Percentiles rank a stretch among this genome's conserved stretches.
phyloP scores from a whole-genome alignment of 1,140 invertebrate species.

The Caenorhabditis inopinata region DNA sequence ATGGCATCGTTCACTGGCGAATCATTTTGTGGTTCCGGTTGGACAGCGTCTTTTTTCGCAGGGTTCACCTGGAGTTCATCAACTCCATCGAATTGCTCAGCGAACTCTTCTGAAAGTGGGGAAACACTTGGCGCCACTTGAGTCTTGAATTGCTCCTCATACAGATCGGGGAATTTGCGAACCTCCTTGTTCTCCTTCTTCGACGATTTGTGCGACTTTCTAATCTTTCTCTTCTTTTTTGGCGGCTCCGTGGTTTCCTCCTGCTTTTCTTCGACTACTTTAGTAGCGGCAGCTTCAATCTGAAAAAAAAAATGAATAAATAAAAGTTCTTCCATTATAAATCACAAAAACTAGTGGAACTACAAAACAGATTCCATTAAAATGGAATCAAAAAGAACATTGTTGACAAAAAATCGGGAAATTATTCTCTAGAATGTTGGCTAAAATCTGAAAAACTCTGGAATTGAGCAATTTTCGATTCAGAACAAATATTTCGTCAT shows the following conservation, averaged over 20 bases:
- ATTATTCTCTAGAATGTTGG: too few relatives aligned
- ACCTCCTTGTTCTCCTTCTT: slow-evolving; percentile 17
- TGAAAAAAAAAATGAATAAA: not conserved
- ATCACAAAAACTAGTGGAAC: too few relatives aligned
- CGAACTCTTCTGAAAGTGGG: slow-evolving; percentile 2
- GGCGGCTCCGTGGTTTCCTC: slow-evolving; percentile 6
- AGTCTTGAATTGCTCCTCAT: slow-evolving; percentile 7
- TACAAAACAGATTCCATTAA: too few relatives aligned
- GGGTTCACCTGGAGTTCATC: not conserved
- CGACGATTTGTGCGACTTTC: not conserved
- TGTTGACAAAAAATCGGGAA: too few relatives aligned
- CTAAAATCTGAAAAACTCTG: too few relatives aligned
- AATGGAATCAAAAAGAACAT: too few relatives aligned
- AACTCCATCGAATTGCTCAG: slow-evolving; percentile 30
- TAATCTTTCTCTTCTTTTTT: slow-evolving; percentile 15
- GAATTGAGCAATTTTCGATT: too few relatives aligned
- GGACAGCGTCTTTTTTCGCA: not conserved
- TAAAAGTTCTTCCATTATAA: too few relatives aligned
- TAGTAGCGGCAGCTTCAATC: not conserved
- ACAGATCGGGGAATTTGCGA: slow-evolving; percentile 3
- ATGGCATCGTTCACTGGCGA: slow-evolving; percentile 14
- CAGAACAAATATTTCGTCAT: too few relatives aligned
- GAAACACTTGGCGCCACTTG: slow-evolving; percentile 19
- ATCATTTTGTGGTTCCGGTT: not conserved
- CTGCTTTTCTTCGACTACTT: not conserved